Conservation (phyloP, 2,888 invertebrate species). For the Metallyticus violacea region DNA sequence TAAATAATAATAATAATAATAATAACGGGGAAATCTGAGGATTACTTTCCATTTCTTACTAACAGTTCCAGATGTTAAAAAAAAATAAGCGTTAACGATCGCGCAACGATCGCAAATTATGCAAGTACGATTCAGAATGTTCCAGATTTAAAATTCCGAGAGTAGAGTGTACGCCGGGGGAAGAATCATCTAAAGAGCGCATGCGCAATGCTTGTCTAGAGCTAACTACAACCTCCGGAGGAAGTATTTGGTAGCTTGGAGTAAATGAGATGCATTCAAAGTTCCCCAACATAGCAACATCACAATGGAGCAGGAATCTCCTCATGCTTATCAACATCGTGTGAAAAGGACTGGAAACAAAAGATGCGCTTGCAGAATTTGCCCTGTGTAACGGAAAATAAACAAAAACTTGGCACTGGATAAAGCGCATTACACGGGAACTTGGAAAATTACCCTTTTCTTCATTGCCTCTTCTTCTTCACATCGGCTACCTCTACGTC, state of each 20-base stretch:
- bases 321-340: background rate
- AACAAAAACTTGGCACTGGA: background rate
- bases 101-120: too few relatives aligned
- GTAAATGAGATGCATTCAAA: background rate
- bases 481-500: background rate
- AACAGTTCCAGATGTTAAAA: too few relatives aligned
- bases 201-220: background rate
- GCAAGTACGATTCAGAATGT: too few relatives aligned
- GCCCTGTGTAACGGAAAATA: background rate
- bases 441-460: background rate
- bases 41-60: too few relatives aligned
- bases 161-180: background rate
- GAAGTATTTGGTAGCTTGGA: background rate
- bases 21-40: too few relatives aligned
- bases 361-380: background rate
- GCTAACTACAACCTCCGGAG: background rate
- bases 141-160: background rate
- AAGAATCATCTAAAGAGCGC: background rate
- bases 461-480: background rate
- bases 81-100: too few relatives aligned
- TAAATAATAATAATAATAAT: too few relatives aligned
- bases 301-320: background rate
- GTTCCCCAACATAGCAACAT: too few relatives aligned
- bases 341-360: background rate
- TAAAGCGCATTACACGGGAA: background rate